phyloP scores from a whole-genome alignment of 2,888 invertebrate species.

The Mesochorus sp. region DNA sequence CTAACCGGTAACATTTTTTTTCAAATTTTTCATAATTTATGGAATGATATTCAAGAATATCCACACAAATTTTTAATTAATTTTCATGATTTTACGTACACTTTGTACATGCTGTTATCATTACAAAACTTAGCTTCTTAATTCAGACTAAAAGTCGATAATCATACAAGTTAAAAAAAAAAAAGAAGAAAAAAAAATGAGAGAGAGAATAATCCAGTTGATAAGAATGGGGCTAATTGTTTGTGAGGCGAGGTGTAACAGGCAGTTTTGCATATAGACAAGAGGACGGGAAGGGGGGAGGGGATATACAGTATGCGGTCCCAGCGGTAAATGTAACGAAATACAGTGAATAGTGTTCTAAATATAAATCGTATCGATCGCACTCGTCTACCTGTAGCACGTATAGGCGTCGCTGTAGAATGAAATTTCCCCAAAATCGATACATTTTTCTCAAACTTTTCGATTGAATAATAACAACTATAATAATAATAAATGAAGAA shows the following conservation, averaged over 20 bases:
- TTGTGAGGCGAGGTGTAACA: too few species aligned
- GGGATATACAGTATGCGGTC: constrained; percentile 37
- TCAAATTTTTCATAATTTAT: too few species aligned
- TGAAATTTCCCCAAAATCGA: background rate
- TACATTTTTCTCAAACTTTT: background rate
- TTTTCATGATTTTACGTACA: too few species aligned
- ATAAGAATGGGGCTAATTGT: background rate
- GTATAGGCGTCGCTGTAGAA: constrained; percentile 58
- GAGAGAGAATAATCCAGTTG: background rate
- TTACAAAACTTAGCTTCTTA: too few species aligned
- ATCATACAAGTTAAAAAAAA: too few species aligned
- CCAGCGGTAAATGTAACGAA: constrained; percentile 59
- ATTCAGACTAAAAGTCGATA: too few species aligned
- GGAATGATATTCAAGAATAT: too few species aligned
- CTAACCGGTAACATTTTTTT: too few species aligned
- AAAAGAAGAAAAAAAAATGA: background rate
- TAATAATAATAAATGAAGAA: too few species aligned
- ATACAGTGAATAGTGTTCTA: constrained; percentile 70
- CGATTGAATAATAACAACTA: too few species aligned
- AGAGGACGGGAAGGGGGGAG: constrained; percentile 28
- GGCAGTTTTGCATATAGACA: constrained; percentile 31
- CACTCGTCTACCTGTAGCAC: constrained; percentile 72
- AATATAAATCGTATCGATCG: constrained; percentile 73
- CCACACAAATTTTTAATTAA: too few species aligned
- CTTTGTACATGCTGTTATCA: too few species aligned